phyloP scores from a whole-genome alignment of 2,888 invertebrate species.

The Caenorhabditis drosophilae region DNA sequence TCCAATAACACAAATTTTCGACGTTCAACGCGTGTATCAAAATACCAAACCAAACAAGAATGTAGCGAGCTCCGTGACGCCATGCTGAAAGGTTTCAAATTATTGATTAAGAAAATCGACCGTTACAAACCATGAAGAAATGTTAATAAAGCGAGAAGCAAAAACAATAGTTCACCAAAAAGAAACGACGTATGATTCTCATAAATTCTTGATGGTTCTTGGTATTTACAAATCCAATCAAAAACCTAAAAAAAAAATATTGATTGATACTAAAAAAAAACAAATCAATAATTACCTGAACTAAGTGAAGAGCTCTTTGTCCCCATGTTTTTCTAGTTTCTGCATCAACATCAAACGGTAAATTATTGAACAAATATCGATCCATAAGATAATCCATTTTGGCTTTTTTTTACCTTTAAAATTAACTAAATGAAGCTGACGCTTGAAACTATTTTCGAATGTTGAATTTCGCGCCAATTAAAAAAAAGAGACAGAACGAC shows the following conservation, averaged over 20 bases:
- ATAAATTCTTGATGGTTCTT: conserved; percentile 58
- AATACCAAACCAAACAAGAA: conserved; percentile 79
- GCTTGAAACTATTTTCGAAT: not conserved
- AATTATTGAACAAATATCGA: conserved; percentile 59
- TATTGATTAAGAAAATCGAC: not conserved
- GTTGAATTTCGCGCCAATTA: conserved; percentile 4
- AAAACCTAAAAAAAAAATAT: no score
- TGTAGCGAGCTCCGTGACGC: conserved; percentile 78
- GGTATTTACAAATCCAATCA: conserved; percentile 68
- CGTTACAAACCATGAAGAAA: conserved; percentile 73
- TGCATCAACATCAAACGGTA: conserved; percentile 62
- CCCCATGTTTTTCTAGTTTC: conserved; percentile 56
- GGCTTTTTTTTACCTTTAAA: not conserved
- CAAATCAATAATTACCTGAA: no score
- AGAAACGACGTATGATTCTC: conserved; percentile 75
- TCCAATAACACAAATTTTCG: conserved; percentile 78
- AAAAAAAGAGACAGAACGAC: not conserved
- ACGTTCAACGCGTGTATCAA: conserved; percentile 79
- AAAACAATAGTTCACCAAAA: conserved; percentile 76
- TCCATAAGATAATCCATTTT: conserved; percentile 56
- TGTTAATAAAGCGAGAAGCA: conserved; percentile 76
- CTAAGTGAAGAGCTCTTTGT: conserved; percentile 53
- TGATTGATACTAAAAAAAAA: no score
- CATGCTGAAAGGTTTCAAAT: conserved; percentile 73
- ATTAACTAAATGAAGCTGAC: not conserved